A percentile compares a stretch with the other conserved stretches of the same genome.
phyloP scores from a whole-genome alignment of 2,113 vertebrate species.

The Chionis minor region DNA sequence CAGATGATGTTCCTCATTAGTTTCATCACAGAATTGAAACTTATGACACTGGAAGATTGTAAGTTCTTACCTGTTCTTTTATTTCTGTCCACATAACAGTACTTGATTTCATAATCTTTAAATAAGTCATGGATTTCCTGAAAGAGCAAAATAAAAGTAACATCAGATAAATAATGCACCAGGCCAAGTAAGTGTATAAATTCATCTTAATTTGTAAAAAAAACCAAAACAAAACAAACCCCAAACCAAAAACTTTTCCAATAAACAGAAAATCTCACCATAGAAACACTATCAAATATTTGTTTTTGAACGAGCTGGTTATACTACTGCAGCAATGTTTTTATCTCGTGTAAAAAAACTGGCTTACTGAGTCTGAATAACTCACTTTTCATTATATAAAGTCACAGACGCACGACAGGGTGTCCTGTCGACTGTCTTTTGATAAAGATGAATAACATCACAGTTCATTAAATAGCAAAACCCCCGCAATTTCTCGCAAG shows the following conservation, averaged over 20 bases:
- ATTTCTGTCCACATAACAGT: conserved; percentile 97
- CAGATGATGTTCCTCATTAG: background rate
- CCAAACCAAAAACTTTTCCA: background rate
- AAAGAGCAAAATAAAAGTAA: conserved; percentile 27
- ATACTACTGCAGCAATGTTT: background rate
- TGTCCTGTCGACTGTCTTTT: background rate
- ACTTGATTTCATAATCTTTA: conserved; percentile 94
- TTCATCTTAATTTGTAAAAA: background rate
- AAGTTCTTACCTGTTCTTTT: conserved; percentile 92
- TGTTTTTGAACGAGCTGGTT: background rate
- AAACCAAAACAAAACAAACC: background rate
- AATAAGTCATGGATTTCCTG: conserved; percentile 96
- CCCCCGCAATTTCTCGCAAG: background rate
- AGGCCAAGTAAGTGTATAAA: background rate
- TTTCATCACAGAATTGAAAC: background rate
- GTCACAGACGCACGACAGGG: background rate
- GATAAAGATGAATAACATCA: background rate
- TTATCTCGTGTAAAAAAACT: background rate
- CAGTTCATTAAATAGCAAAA: background rate
- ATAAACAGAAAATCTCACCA: conserved; percentile 9
- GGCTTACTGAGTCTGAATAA: background rate
- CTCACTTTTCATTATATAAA: background rate
- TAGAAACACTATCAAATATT: conserved; percentile 4
- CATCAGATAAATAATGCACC: background rate
- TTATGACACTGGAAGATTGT: background rate